A percentile compares a stretch with the other conserved stretches of the same genome.
phyloP scores from a whole-genome alignment of 2,113 vertebrate genomes.

The Prunella fulvescens region DNA sequence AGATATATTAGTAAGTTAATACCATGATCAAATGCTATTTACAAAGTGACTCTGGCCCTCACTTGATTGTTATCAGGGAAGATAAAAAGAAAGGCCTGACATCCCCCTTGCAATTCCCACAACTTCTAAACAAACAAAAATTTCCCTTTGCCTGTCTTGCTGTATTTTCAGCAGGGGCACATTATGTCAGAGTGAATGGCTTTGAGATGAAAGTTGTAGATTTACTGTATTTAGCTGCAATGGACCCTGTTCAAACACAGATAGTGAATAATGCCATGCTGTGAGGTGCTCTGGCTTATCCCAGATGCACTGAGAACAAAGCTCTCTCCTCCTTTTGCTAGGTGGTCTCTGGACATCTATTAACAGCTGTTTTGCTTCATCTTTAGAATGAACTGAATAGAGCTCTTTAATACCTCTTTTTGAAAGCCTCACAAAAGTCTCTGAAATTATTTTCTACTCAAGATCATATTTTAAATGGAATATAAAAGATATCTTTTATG shows the following conservation, averaged over 20 bases:
- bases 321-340: background rate
- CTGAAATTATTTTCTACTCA: background rate
- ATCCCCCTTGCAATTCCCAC: background rate
- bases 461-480: background rate
- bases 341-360: background rate
- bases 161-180: background rate
- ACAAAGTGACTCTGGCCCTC: background rate
- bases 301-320: background rate
- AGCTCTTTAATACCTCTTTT: background rate
- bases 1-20: background rate
- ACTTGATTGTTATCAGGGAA: background rate
- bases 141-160: background rate
- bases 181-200: background rate
- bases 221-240: background rate
- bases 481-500: background rate
- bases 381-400: background rate
- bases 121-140: background rate
- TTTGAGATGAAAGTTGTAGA: background rate
- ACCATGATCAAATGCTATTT: conserved; percentile 30
- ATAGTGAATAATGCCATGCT: background rate
- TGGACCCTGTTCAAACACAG: background rate
- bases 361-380: background rate
- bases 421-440: background rate
- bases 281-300: background rate
- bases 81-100: background rate